Conservation (phyloP, 2,888 invertebrate genomes). For the Nemurella pictetii region DNA sequence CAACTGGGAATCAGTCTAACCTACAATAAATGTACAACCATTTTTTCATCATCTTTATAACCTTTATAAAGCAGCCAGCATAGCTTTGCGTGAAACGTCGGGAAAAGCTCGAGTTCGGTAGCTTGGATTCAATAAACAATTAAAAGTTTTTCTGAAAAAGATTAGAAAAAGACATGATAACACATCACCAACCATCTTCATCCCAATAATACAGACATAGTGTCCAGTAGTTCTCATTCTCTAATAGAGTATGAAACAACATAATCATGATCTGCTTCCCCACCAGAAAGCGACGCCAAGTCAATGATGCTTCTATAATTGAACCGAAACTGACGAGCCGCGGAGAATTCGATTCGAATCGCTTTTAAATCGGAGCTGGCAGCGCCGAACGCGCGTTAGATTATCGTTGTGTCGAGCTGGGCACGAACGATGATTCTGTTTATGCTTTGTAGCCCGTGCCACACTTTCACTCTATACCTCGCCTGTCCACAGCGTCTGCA, state of each 20-base stretch:
- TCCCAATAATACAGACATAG: background rate
- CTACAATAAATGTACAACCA: too few species aligned
- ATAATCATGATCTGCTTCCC: background rate
- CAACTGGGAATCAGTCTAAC: too few species aligned
- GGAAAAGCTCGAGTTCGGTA: too few species aligned
- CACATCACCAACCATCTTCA: too few species aligned
- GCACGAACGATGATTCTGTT: background rate
- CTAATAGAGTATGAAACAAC: background rate
- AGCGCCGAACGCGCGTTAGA: background rate
- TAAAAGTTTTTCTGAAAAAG: too few species aligned
- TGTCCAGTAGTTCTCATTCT: background rate
- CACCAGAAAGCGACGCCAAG: background rate
- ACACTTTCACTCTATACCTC: background rate
- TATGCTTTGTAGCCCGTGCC: background rate
- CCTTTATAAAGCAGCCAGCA: too few species aligned
- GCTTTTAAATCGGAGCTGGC: background rate
- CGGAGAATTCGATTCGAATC: background rate
- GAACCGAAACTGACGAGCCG: background rate
- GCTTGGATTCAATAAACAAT: too few species aligned
- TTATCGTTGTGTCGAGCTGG: background rate
- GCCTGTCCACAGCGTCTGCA: too few species aligned
- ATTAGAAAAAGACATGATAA: too few species aligned
- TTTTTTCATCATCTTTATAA: too few species aligned
- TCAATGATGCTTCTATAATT: background rate
- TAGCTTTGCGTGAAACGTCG: too few species aligned